Evolutionary conservation across 2,797 vertebrate genomes (phyloP), one percentile per base, ranked within the genome.

Genomic region (Tadarida brasiliensis): DNA sequence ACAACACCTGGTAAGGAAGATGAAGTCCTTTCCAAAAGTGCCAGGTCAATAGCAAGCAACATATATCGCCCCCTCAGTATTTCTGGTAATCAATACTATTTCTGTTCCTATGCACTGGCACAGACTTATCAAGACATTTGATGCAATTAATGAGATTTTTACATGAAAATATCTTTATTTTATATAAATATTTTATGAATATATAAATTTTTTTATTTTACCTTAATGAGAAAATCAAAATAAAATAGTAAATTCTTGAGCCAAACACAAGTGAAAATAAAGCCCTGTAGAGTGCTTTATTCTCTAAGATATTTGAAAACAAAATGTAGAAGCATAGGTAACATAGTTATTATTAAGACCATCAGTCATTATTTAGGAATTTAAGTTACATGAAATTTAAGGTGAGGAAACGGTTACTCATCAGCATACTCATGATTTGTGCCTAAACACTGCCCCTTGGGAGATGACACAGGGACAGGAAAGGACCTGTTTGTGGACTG

Each of bases 211-310:
- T 26, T 49, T 65, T 74, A 83, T 76, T 90, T 83, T 83, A 78
- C 17, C 33, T 91, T 84, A 78, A 73, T 35, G 14, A 77, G 20
- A 94, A 87, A 88, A 87, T 30, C 33, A 91, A 91, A 82, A 88
- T 77, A 44, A 95, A 83, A 92, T 11, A 54, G 16, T 26, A 51
- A 73, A 33, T 6, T 16, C 15, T 61, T 47, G 16, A 9, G 5
- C 30, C 51, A 74, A 65, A 84, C 56, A 74, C 16, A 73, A 85
- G 24, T 59, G 81, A 87, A 83, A 93, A 94, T 44, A 81, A 78
- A 80, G 30, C 7, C 22, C 20, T 54, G 11, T 51, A 16, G 5
- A 76, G 20, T 57, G 22, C 20, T 96, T 87, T 17, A 20, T 65
- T 92, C 10, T 89, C 26, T 76, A 86, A 89, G 47, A 83, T 35